These are phyloP conservation scores for Burhinus oedicnemus DNA, from an alignment of 2,113 vertebrate genomes.

Conservation along the genomic window DNA sequence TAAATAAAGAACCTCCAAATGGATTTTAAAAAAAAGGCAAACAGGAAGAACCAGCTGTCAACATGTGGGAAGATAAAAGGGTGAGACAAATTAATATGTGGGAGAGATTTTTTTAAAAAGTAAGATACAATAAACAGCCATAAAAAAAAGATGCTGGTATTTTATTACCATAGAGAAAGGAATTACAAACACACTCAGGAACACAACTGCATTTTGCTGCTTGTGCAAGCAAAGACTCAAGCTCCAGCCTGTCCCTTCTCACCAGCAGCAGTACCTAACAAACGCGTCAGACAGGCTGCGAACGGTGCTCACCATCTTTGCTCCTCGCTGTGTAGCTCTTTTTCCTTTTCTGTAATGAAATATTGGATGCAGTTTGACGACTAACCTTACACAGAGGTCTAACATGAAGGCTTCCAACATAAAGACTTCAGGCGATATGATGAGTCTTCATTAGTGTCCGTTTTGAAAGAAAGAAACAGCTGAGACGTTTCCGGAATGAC, in stretches of 20 bases:
- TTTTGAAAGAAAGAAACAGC: background rate
- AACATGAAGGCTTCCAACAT: background rate
- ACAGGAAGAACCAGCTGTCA: constrained; percentile 59
- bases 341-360: background rate
- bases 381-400: background rate
- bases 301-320: fast-evolving
- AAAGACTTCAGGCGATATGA: background rate
- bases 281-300: background rate
- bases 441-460: background rate
- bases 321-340: background rate
- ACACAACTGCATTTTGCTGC: background rate
- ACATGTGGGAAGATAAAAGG: constrained; percentile 58
- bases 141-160: background rate
- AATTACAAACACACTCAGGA: background rate
- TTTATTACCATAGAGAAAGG: background rate
- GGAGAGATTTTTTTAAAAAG: constrained; percentile 11
- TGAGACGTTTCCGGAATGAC: background rate
- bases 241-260: background rate
- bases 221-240: background rate
- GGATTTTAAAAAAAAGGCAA: background rate
- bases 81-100: constrained; percentile 28
- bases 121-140: constrained; percentile 21
- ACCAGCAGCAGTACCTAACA: fast-evolving
- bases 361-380: background rate
- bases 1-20: background rate